Conservation (phyloP, 2,888 invertebrate genomes). For the Drosophila paramelanica region DNA sequence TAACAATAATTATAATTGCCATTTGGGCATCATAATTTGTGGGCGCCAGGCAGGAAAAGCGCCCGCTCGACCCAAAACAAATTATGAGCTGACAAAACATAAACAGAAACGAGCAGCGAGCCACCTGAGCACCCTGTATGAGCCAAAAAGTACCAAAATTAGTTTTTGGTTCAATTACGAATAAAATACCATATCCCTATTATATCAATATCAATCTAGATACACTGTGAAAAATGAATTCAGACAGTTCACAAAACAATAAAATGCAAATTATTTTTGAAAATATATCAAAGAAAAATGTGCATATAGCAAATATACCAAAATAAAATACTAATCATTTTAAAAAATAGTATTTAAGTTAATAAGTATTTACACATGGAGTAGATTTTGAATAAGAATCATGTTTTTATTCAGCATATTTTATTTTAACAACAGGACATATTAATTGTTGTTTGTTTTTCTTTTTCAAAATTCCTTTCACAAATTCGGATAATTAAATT, state of each 20-base stretch:
- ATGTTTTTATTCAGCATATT: too few species aligned
- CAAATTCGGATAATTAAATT: slow-evolving; percentile 26
- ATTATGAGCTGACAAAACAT: slow-evolving; percentile 78
- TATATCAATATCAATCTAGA: neutral
- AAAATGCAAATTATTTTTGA: too few species aligned
- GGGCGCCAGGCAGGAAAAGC: slow-evolving; percentile 72
- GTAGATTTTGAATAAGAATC: too few species aligned
- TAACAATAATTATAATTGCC: slow-evolving; percentile 80
- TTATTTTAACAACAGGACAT: too few species aligned
- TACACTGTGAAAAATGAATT: neutral
- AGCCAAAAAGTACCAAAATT: neutral
- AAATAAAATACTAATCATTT: too few species aligned
- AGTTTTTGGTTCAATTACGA: neutral
- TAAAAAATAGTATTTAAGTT: too few species aligned
- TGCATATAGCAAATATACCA: too few species aligned
- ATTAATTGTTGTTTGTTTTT: too few species aligned
- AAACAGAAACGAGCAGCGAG: slow-evolving; percentile 52
- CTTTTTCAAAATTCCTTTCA: neutral
- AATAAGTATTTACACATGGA: too few species aligned
- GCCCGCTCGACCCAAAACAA: slow-evolving; percentile 43
- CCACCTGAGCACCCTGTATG: slow-evolving; percentile 22
- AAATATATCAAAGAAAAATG: too few species aligned
- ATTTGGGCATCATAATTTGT: slow-evolving; percentile 74
- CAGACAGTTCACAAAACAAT: neutral
- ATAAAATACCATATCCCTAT: neutral